Base-by-base conservation (phyloP, 2,888 invertebrate genomes). In the Phlogophora meticulosa region DNA sequence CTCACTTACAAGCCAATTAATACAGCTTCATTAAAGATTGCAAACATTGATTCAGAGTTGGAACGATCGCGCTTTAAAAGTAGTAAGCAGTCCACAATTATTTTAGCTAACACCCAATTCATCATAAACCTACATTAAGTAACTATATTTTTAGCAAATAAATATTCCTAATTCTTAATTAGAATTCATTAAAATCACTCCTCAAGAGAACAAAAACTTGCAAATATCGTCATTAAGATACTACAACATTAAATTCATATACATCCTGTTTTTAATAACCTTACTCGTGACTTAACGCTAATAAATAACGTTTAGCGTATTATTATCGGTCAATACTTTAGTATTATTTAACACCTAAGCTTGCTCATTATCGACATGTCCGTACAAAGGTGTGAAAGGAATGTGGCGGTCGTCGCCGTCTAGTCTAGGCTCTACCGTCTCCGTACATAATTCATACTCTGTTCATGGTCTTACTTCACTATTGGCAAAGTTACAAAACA, bases 311-410 rank as follows among this genome's bases (percentile, higher is more conserved):
- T 58, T 74, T 71, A 79, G 17, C 62, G 38, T 60, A 55, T 71
- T 66, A 72, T 75, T 78, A 71, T 58, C 61, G 42, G 24, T 40
- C 52, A 66, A 56, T 59, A 71, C 53, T 78, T 64, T 40, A 46
- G 28, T 48, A 68, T 72, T 70, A 78, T 70, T 80, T 72, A 62
- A 63, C 75, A 78, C 65, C 64, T 70, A 62, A 67, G 65, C 65
- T 67, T 61, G 61, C 66, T 75, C 60, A 69, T 61, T 75, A 72
- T 38, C 59, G 56, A 62, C 53, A 52, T 76, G 60, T 70, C 45
- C 45, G 20, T 4, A 28, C 51, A 0, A 42, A 80, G 72, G 77
- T 75, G 80, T 66, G 69, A 74, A 72, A 34, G 74, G 80, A 82
- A 81, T 81, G 70, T 61, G 66, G 60, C 53, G 45, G 48, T 40